Evolutionary conservation across 2,888 invertebrate genomes (phyloP).

Genomic region (Apamea anceps): DNA sequence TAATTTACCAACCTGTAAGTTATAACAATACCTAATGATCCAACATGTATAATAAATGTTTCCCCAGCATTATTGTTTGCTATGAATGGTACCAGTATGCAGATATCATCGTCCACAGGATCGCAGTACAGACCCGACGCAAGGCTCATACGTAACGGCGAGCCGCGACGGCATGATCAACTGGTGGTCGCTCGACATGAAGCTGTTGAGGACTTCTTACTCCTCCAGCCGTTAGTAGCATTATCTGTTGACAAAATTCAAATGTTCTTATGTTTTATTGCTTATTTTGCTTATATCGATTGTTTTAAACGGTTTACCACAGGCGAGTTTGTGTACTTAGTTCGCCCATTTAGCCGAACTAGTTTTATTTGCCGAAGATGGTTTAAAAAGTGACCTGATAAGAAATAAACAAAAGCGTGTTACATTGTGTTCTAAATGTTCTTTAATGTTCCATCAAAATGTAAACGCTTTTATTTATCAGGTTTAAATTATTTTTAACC

Average conservation of each 20-base stretch:
- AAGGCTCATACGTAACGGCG: constrained; percentile 93
- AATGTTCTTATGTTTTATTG: neutral
- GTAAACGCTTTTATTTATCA: too few relatives aligned
- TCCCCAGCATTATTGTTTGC: neutral
- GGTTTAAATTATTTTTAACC: too few relatives aligned
- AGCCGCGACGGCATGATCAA: constrained; percentile 94
- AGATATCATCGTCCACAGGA: constrained; percentile 77
- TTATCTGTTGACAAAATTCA: neutral
- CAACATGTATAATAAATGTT: neutral
- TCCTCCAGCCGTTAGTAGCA: constrained; percentile 91
- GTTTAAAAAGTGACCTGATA: too few relatives aligned
- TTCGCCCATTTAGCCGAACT: neutral
- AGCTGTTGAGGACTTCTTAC: constrained; percentile 91
- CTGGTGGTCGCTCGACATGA: constrained; percentile 94
- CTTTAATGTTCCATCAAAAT: too few relatives aligned
- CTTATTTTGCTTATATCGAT: neutral
- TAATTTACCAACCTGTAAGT: too few relatives aligned
- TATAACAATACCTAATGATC: neutral
- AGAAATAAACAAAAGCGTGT: too few relatives aligned
- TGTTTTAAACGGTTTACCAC: neutral
- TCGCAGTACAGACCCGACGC: constrained; percentile 89
- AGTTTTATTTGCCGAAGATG: too few relatives aligned
- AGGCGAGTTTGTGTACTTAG: neutral
- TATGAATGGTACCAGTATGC: neutral
- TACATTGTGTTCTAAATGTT: too few relatives aligned